phyloP scores from a whole-genome alignment of 2,797 vertebrate genomes.

The Hafferia zeledoni region DNA sequence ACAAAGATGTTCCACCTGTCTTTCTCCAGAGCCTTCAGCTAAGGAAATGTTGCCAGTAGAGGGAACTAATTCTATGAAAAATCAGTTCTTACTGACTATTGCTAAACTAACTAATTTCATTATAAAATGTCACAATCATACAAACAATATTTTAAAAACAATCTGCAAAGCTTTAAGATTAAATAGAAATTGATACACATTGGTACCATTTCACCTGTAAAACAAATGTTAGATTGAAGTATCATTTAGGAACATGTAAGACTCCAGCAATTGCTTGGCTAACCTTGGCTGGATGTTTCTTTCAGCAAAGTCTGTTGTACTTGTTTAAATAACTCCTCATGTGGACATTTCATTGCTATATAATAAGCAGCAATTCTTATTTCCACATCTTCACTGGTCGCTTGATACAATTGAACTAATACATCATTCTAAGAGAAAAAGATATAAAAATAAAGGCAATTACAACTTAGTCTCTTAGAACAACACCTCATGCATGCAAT shows the following conservation, averaged over 20 bases:
- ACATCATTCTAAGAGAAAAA: conserved; percentile 73
- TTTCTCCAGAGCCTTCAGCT: background rate
- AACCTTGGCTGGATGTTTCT: conserved; percentile 89
- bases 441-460: background rate
- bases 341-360: conserved; percentile 85
- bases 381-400: conserved; percentile 82
- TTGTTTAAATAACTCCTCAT: conserved; percentile 77
- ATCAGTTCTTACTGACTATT: background rate
- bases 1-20: background rate
- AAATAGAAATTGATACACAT: background rate
- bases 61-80: background rate
- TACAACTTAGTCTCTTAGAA: background rate
- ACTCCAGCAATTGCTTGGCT: background rate
- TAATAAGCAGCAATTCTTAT: conserved; percentile 88
- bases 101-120: background rate
- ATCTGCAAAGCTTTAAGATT: background rate
- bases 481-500: background rate
- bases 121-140: background rate
- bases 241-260: background rate
- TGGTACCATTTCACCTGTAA: background rate
- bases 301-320: conserved; percentile 78
- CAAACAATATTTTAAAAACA: background rate
- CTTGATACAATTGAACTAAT: conserved; percentile 82
- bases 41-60: background rate
- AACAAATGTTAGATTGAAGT: background rate